Percentiles rank a stretch among this genome's conserved stretches.
Conservation (phyloP, 2,113 vertebrate genomes). For the Atherinomorus stipes region DNA sequence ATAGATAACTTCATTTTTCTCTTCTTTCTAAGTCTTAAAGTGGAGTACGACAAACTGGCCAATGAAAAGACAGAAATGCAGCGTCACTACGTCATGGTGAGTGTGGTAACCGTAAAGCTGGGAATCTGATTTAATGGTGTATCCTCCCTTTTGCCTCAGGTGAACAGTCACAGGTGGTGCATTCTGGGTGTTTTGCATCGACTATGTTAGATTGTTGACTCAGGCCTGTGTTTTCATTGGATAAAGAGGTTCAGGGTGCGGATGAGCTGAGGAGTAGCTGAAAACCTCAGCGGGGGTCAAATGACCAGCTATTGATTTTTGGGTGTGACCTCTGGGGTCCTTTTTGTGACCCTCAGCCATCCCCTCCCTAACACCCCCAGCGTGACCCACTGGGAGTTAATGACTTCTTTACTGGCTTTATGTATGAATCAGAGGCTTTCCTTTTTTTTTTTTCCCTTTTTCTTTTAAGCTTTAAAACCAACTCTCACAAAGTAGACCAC, state of each 20-base stretch:
- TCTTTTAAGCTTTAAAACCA: not conserved
- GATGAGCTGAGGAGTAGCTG: constrained; percentile 13
- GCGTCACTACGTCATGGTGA: constrained; percentile 98
- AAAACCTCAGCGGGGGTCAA: constrained; percentile 70
- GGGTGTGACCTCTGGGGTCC: constrained; percentile 58
- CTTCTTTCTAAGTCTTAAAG: constrained; percentile 84
- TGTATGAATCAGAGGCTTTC: constrained; percentile 61
- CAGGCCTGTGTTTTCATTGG: constrained; percentile 56
- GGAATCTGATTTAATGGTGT: constrained; percentile 41
- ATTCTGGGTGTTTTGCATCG: constrained; percentile 28
- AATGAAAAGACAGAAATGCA: constrained; percentile 98
- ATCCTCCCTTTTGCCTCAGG: constrained; percentile 67
- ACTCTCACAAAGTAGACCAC: constrained; percentile 21
- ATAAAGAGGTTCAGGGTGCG: constrained; percentile 41
- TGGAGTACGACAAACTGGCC: constrained; percentile 96
- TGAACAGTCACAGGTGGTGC: constrained; percentile 69
- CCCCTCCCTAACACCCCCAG: constrained; percentile 47
- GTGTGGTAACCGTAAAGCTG: constrained; percentile 44
- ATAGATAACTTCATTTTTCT: not conserved
- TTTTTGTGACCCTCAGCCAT: constrained; percentile 60
- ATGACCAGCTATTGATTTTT: constrained; percentile 74
- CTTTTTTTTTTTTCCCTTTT: constrained; percentile 19
- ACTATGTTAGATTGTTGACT: constrained; percentile 57
- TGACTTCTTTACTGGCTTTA: constrained; percentile 62
- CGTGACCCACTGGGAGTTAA: constrained; percentile 65